A percentile compares a stretch with the other conserved stretches of the same genome.
Evolutionary conservation across 2,888 invertebrate genomes (phyloP).

Genomic region (Drosophila borborema): DNA sequence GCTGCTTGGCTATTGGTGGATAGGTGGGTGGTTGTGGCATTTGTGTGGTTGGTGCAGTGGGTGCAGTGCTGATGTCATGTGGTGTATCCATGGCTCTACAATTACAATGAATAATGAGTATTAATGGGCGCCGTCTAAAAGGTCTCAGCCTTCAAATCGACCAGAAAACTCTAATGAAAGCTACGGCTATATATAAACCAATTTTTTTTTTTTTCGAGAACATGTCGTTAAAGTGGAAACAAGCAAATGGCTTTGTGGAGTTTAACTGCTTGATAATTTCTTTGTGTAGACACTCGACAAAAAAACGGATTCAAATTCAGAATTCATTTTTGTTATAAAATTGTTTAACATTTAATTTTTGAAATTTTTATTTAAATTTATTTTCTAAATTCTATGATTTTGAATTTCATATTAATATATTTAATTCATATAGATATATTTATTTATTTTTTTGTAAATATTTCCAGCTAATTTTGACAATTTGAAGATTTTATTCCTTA

Average conservation of each 20-base stretch:
- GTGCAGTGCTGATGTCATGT: conserved; percentile 46
- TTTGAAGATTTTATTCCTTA: too few relatives aligned
- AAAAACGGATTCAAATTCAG: not conserved
- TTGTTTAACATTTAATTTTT: not conserved
- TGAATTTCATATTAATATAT: too few relatives aligned
- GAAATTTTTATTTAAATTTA: not conserved
- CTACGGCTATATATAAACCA: conserved; percentile 6
- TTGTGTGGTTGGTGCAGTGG: conserved; percentile 12
- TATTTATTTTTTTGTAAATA: not conserved
- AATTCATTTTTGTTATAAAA: not conserved
- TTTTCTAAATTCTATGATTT: too few relatives aligned
- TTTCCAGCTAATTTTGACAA: too few relatives aligned
- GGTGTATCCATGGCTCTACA: conserved; percentile 52
- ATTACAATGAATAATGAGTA: conserved; percentile 54
- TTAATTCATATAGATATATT: too few relatives aligned
- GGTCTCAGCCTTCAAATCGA: conserved; percentile 25
- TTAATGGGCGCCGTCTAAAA: conserved; percentile 41
- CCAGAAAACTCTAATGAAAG: conserved; percentile 24
- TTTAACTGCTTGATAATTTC: not conserved
- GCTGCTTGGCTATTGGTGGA: not conserved
- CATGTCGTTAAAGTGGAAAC: conserved; percentile 3
- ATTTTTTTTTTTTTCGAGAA: not conserved
- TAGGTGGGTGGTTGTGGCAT: conserved; percentile 17
- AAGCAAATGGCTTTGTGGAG: not conserved
- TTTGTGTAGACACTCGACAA: not conserved